Conservation (phyloP, 2,888 invertebrate species). For the Temnothorax unifasciatus region DNA sequence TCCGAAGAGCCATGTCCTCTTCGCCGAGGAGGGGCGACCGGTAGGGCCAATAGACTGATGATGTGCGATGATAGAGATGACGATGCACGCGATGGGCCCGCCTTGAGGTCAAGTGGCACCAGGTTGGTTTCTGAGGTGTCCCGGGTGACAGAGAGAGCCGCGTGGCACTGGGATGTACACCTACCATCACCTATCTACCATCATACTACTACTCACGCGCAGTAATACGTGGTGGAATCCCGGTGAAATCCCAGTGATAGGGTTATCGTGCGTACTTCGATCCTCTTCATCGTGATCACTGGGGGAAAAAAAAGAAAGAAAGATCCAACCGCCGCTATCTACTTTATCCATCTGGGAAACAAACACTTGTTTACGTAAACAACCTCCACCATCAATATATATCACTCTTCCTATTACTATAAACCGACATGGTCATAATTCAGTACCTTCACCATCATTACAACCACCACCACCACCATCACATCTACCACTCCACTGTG, state of each 20-base stretch:
- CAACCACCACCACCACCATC: slow-evolving; percentile 31
- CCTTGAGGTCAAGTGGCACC: slow-evolving; percentile 83
- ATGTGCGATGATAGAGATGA: slow-evolving; percentile 83
- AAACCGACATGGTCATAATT: slow-evolving; percentile 53
- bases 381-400: neutral
- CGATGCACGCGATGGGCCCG: slow-evolving; percentile 82
- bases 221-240: slow-evolving; percentile 78
- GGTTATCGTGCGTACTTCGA: slow-evolving; percentile 74
- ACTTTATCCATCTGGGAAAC: slow-evolving; percentile 47
- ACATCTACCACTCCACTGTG: slow-evolving; percentile 73
- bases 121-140: slow-evolving; percentile 82
- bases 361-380: slow-evolving; percentile 44
- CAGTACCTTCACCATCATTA: slow-evolving; percentile 54
- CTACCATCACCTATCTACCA: slow-evolving; percentile 78
- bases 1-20: slow-evolving; percentile 86
- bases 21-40: slow-evolving; percentile 86
- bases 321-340: slow-evolving; percentile 34
- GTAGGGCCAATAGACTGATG: slow-evolving; percentile 85
- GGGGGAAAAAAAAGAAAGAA: slow-evolving; percentile 60
- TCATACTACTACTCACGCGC: slow-evolving; percentile 77
- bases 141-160: slow-evolving; percentile 80
- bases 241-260: slow-evolving; percentile 78
- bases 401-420: slow-evolving; percentile 51
- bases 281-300: slow-evolving; percentile 75
- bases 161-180: slow-evolving; percentile 62